Percentiles rank a stretch among this genome's conserved stretches.
Evolutionary conservation across 2,113 vertebrate genomes (phyloP).

Genomic region (Oceanodroma tethys): DNA sequence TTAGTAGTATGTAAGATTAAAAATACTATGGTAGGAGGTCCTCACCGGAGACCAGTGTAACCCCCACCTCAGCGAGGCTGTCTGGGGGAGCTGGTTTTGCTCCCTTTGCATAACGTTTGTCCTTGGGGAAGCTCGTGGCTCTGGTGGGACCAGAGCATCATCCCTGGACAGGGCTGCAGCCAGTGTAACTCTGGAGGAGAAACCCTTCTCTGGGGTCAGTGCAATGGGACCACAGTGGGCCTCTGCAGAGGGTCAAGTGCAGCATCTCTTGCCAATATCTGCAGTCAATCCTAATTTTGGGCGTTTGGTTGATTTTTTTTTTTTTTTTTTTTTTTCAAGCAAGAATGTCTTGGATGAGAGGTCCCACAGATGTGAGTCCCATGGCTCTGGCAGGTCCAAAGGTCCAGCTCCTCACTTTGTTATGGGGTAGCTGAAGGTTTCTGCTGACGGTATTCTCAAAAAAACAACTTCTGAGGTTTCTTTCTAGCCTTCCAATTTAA

Average conservation of each 20-base stretch:
- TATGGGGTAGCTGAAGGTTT: not conserved
- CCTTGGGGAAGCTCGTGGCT: not conserved
- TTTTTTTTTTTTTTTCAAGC: too few relatives aligned
- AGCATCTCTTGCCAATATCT: not conserved
- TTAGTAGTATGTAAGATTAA: not conserved
- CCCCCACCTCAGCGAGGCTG: not conserved
- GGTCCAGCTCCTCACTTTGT: not conserved
- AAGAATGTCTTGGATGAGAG: not conserved
- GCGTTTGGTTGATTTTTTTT: fast-evolving
- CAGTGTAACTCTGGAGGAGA: not conserved
- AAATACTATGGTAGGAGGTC: not conserved
- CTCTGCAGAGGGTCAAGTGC: not conserved
- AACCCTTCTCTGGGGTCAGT: not conserved
- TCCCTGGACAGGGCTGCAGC: not conserved
- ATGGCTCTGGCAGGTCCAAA: not conserved
- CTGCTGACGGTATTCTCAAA: not conserved
- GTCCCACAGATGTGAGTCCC: not conserved
- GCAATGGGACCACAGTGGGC: not conserved
- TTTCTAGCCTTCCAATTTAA: not conserved
- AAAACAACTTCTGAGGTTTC: not conserved
- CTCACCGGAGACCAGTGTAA: not conserved
- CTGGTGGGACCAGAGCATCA: not conserved
- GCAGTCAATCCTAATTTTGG: not conserved
- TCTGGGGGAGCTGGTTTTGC: not conserved
- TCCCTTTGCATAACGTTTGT: not conserved